Evolutionary conservation across 2,888 invertebrate species (phyloP), one percentile per base, ranked within the genome.

Genomic region (Heliconius aoede): DNA sequence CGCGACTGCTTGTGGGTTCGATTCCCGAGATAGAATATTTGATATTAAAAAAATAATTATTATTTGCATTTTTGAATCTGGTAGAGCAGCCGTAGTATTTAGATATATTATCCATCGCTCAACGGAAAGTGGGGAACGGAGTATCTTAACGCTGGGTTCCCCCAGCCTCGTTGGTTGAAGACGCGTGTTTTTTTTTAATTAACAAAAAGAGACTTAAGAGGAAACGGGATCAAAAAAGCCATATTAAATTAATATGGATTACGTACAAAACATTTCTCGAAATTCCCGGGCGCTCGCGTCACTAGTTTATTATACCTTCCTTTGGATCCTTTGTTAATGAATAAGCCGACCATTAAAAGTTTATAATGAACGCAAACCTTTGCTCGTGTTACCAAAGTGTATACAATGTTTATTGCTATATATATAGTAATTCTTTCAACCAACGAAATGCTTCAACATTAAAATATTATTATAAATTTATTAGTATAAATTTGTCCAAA

Each of bases 261-360:
- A 65, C 65, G 3, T n/a, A n/a, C 24, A 15, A 24, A 65, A 65
- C 18, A 65, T 40, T 65, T 24, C 65, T 15, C 24, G 3, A 24
- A 36, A 15, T 65, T 13, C n/a, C 69, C 13, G 13, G 15, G 1
- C 8, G n/a, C 3, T 32, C 15, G 21, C 55, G 30, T 69, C 58
- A 67, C 51, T 72, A 61, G 64, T 65, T 51, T 21, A 69, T 55
- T 40, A 30, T 68, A 72, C 61, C 67, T 30, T 21, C 36, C 65
- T 61, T 58, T 36, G 67, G 58, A 74, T 67, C 67, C 68, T 77
- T 72, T 74, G 72, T 74, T 74, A 60, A 73, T 40, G 73, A 80
- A 80, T 74, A 79, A 78, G 72, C 77, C 72, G 61, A 72, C 80
- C 81, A 83, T 83, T 83, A 82, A 83, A 83, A 83, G 79, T 83